phyloP scores from a whole-genome alignment of 1,140 invertebrate species.

The Sweltsa coloradensis region DNA sequence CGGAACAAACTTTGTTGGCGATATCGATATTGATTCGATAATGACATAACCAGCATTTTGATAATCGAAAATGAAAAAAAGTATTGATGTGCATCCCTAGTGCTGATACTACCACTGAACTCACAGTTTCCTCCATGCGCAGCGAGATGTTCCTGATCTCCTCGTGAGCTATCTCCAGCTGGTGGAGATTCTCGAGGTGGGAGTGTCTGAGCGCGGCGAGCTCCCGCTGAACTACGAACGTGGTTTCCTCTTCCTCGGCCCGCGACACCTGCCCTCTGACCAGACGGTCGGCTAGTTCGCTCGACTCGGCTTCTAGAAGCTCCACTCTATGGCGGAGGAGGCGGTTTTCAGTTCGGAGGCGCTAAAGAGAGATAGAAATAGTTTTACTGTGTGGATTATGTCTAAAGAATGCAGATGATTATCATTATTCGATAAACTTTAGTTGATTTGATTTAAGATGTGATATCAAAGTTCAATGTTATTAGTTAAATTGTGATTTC shows the following conservation, averaged over 20 bases:
- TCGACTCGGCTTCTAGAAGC: conserved; percentile 82
- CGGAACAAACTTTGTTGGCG: too few species aligned
- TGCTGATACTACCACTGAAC: conserved; percentile 15
- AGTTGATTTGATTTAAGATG: too few species aligned
- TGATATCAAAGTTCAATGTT: too few species aligned
- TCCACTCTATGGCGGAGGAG: conserved; percentile 87
- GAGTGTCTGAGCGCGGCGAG: conserved; percentile 59
- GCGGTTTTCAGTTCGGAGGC: conserved; percentile 89
- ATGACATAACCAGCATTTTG: too few species aligned
- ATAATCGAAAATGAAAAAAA: too few species aligned
- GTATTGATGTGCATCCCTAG: too few species aligned
- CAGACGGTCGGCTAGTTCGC: conserved; percentile 79
- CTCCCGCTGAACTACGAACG: conserved; percentile 56
- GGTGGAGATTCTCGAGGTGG: conserved; percentile 68
- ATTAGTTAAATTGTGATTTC: too few species aligned
- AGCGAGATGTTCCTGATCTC: conserved; percentile 61
- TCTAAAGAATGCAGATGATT: too few species aligned
- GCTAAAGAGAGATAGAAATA: conserved; percentile 40
- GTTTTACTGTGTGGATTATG: too few species aligned
- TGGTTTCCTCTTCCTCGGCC: conserved; percentile 81
- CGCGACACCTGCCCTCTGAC: conserved; percentile 92
- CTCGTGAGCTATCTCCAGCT: conserved; percentile 71
- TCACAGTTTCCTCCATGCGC: conserved; percentile 55
- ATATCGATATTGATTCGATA: too few species aligned
- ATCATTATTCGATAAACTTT: too few species aligned